These are phyloP conservation scores for Clarias magur DNA, from an alignment of 2,113 vertebrate genomes.

Conservation along the genomic window DNA sequence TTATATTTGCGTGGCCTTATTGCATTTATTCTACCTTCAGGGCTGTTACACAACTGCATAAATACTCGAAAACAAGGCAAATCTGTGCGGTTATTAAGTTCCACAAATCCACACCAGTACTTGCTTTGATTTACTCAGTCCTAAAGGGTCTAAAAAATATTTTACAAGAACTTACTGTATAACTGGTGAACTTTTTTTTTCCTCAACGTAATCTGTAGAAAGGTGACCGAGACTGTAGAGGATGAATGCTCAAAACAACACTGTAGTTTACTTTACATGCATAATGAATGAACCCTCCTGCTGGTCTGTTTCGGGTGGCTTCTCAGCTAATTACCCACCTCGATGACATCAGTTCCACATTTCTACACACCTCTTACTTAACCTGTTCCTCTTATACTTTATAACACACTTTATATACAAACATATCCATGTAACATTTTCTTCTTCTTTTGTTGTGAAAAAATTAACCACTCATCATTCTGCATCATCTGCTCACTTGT, in stretches of 20 bases:
- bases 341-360: background rate
- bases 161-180: background rate
- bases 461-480: background rate
- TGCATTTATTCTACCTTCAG: background rate
- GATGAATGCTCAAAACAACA: background rate
- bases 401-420: background rate
- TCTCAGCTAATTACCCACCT: background rate
- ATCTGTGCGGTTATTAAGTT: background rate
- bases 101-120: background rate
- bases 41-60: background rate
- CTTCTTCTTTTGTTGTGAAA: background rate
- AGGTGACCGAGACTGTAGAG: conserved; percentile 14
- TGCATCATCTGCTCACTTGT: too few relatives aligned
- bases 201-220: background rate
- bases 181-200: background rate
- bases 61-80: background rate
- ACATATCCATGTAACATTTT: background rate
- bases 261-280: conserved; percentile 10
- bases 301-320: background rate
- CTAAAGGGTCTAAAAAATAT: background rate
- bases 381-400: background rate
- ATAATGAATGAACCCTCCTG: conserved; percentile 28
- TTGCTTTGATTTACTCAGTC: background rate
- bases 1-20: background rate
- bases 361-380: background rate